Evolutionary conservation across 1,140 invertebrate species (phyloP), one percentile per base, ranked within the genome.

Genomic region (Acyrthosiphon pisum): DNA sequence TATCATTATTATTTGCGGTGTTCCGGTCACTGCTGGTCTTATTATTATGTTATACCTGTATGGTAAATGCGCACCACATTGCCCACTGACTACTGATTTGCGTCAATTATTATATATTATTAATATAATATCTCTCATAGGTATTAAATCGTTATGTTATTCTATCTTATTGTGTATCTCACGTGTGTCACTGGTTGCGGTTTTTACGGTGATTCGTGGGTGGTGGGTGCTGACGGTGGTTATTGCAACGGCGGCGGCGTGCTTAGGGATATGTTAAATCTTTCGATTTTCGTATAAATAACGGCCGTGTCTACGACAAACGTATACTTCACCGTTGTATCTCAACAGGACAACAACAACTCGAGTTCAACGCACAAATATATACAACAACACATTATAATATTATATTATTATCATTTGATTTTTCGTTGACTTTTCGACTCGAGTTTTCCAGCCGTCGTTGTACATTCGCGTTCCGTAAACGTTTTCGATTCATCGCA

Each of bases 261-360:
- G 60, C 30, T 4, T n/a, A 76, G n/a, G 60, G n/a, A n/a, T 76
- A 76, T 76, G 14, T 76, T n/a, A 76, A 76, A 76, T 35, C n/a
- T 76, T 76, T 76, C 14, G 60, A 76, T 6, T 76, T 76, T 87
- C 26, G 86, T 87, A 89, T 89, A 89, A 89, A 89, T 89, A 89
- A 37, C 48, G 35, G n/a, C 9, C 35, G 11, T 9, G 22, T 37
- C n/a, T 7, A 89, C 50, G 35, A 44, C 50, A 37, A 89, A 53
- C 46, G 20, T 2, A 89, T 35, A 37, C 48, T 53, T 23, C 50
- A 3, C 50, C 20, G 9, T 53, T n/a, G 20, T 35, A 11, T 86
- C 44, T 86, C 46, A 11, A n/a, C 30, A 48, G 46, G 18, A 8
- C 23, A 84, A 44, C 37, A 84, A 44, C 37, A 84, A 0, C 3